phyloP scores from a whole-genome alignment of 2,888 invertebrate genomes.

The Diloba caeruleocephala region DNA sequence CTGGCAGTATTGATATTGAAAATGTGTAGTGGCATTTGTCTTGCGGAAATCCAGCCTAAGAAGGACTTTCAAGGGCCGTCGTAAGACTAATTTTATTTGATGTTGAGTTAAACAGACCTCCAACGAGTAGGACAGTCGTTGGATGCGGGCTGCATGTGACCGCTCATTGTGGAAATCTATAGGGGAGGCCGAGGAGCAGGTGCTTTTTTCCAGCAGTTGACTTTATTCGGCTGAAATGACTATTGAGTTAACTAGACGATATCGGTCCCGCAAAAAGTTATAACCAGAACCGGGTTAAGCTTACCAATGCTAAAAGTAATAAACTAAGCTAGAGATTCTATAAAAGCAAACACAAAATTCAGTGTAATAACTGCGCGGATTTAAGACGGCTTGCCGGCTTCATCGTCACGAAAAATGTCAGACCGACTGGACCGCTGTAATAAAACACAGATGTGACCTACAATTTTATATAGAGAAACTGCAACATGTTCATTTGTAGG shows the following conservation, averaged over 20 bases:
- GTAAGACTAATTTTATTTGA: too few species aligned
- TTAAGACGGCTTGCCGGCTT: slow-evolving; percentile 37
- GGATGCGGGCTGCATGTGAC: too few species aligned
- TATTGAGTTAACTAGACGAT: background rate
- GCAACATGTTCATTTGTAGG: slow-evolving; percentile 37
- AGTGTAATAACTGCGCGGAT: slow-evolving; percentile 41
- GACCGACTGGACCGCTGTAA: slow-evolving; percentile 39
- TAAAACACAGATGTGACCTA: slow-evolving; percentile 56
- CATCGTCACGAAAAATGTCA: slow-evolving; percentile 49
- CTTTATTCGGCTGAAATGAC: too few species aligned
- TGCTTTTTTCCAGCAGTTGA: too few species aligned
- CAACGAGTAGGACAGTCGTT: too few species aligned
- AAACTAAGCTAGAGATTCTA: slow-evolving; percentile 33
- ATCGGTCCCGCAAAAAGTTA: background rate
- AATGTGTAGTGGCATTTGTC: too few species aligned
- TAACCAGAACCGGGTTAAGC: background rate
- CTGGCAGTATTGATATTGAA: too few species aligned
- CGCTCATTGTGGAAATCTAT: too few species aligned
- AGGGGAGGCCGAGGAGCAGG: too few species aligned
- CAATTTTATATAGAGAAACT: slow-evolving; percentile 51
- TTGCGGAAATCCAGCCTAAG: too few species aligned
- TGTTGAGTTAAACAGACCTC: too few species aligned
- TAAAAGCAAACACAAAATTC: slow-evolving; percentile 48
- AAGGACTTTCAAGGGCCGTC: too few species aligned
- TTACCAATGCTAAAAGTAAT: slow-evolving; percentile 23